A percentile compares a stretch with the other conserved stretches of the same genome.
Evolutionary conservation across 1,140 invertebrate species (phyloP).

Genomic region (Globodera ellingtonae): DNA sequence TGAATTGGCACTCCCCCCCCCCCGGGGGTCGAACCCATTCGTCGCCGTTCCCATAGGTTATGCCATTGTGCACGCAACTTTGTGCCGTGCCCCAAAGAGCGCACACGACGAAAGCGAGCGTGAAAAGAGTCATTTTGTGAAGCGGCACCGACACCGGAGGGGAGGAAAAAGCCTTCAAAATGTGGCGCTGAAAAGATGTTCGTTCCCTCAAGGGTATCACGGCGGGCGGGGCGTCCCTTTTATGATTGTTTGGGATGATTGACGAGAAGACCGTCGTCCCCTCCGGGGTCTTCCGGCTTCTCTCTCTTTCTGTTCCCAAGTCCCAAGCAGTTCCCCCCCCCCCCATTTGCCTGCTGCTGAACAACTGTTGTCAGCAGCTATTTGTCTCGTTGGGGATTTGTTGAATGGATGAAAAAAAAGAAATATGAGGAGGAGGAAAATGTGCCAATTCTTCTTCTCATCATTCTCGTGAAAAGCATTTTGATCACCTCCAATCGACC

Average conservation of each 20-base stretch:
- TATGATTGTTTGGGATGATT: background rate
- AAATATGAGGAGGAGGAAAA: no score
- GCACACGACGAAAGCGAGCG: constrained; percentile 4
- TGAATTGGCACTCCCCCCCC: background rate
- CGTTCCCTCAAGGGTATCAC: no score
- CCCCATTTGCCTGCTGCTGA: background rate
- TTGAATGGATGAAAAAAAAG: background rate
- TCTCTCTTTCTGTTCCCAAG: background rate
- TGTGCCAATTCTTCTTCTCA: no score
- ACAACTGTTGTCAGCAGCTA: background rate
- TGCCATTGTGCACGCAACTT: constrained; percentile 42
- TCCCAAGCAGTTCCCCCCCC: no score
- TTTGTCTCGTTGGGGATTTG: no score
- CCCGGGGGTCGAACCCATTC: constrained; percentile 45
- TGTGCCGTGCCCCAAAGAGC: constrained; percentile 5
- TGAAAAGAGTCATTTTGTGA: constrained; percentile 9
- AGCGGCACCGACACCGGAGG: background rate
- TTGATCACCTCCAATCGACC: no score
- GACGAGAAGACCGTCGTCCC: no score
- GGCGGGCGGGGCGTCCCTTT: background rate
- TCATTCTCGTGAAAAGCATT: no score
- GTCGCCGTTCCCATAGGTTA: constrained; percentile 51
- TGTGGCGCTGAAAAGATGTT: background rate
- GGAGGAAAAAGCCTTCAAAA: background rate
- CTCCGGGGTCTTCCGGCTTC: background rate